These are phyloP conservation scores for Euleptes europaea DNA, from an alignment of 2,113 vertebrate genomes.

Conservation along the genomic window DNA sequence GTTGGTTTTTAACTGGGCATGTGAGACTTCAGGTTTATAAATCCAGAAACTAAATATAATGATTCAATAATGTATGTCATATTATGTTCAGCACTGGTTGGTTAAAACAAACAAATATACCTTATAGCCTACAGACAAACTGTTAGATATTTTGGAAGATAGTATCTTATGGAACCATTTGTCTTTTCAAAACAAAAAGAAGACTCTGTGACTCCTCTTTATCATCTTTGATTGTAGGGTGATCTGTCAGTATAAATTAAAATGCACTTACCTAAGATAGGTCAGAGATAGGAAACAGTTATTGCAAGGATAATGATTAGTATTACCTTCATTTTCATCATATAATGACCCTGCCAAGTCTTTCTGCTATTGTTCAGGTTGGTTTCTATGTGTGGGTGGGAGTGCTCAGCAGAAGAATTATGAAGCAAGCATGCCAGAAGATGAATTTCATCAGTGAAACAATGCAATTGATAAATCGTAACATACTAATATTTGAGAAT, in stretches of 20 bases:
- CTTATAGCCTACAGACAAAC: background rate
- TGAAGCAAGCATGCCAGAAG: background rate
- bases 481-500: no score
- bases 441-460: background rate
- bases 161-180: background rate
- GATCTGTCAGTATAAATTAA: conserved; percentile 14
- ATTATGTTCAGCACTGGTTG: background rate
- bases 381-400: conserved; percentile 7
- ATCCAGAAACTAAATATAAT: background rate
- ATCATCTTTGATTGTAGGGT: background rate
- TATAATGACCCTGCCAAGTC: background rate
- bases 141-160: conserved; percentile 7
- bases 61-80: background rate
- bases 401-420: background rate
- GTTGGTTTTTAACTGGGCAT: no score
- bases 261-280: background rate
- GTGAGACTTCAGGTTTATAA: background rate
- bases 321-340: background rate
- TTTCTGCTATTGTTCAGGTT: background rate
- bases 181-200: background rate
- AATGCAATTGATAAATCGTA: background rate
- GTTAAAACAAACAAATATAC: background rate
- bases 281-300: conserved; percentile 10
- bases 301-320: background rate
- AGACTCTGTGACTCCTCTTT: conserved; percentile 1